These are phyloP conservation scores for Cylas formicarius DNA, from an alignment of 1,140 invertebrate genomes.

Conservation along the genomic window DNA sequence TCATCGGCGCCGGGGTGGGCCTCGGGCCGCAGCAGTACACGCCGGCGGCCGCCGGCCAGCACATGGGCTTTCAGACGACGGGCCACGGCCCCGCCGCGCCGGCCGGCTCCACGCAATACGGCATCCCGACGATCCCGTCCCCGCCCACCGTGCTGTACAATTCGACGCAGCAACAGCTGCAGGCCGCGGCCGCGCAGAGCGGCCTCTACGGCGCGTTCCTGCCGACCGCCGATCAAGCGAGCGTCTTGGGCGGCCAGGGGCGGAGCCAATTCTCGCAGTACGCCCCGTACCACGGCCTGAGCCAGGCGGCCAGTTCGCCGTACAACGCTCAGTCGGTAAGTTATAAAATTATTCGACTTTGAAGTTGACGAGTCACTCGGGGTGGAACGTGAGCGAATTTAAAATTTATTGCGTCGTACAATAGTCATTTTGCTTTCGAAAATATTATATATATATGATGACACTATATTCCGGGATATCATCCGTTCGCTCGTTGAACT, in stretches of 20 bases:
- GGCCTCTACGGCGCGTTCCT: conserved; percentile 67
- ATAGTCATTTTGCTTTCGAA: too few species aligned
- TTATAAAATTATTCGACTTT: conserved; percentile 32
- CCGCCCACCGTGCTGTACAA: conserved; percentile 73
- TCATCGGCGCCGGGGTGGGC: conserved; percentile 32
- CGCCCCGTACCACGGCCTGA: conserved; percentile 49
- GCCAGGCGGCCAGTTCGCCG: conserved; percentile 46
- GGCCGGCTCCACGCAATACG: conserved; percentile 51
- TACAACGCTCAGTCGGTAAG: conserved; percentile 56
- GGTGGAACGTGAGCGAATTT: too few species aligned
- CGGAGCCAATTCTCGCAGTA: conserved; percentile 58
- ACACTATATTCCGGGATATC: too few species aligned
- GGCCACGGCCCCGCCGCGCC: conserved; percentile 12
- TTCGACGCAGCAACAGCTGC: conserved; percentile 59
- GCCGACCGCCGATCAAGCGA: conserved; percentile 49
- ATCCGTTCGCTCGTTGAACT: too few species aligned
- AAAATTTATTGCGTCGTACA: too few species aligned
- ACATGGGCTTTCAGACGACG: conserved; percentile 51
- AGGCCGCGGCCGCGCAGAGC: conserved; percentile 54
- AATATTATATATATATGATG: too few species aligned
- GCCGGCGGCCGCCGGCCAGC: conserved; percentile 45
- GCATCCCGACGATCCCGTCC: conserved; percentile 73
- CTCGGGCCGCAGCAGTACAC: conserved; percentile 39
- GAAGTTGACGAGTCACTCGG: too few species aligned
- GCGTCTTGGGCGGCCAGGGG: conserved; percentile 44